These are phyloP conservation scores for Falco berigora DNA, from an alignment of 2,797 vertebrate species.

Conservation along the genomic window DNA sequence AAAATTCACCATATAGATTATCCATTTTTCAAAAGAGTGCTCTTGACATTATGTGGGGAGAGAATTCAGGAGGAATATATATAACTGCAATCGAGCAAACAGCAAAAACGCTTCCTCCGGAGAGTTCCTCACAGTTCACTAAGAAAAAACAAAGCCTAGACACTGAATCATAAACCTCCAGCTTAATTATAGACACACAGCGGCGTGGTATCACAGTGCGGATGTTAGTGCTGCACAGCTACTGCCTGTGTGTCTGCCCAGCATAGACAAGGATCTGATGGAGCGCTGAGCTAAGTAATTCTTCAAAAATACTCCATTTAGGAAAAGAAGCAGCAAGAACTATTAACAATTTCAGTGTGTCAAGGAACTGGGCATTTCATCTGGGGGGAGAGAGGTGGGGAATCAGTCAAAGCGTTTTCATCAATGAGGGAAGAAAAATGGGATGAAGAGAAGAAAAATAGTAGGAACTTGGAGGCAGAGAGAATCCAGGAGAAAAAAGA, in stretches of 20 bases:
- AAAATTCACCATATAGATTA: conserved; percentile 45
- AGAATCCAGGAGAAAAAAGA: background rate
- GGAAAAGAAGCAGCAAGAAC: background rate
- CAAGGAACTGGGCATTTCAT: background rate
- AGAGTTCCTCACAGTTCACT: conserved; percentile 20
- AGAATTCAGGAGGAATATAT: conserved; percentile 21
- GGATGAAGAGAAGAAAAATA: background rate
- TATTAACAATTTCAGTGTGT: conserved; percentile 13
- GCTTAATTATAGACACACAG: conserved; percentile 9
- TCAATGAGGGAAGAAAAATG: conserved; percentile 2
- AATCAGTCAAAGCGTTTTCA: background rate
- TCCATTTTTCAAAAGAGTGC: conserved; percentile 52
- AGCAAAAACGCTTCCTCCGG: conserved; percentile 16
- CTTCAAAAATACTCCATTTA: conserved; percentile 12
- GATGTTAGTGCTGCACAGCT: background rate
- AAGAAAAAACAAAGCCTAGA: conserved; percentile 38
- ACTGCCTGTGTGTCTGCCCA: background rate
- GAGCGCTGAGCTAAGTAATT: conserved; percentile 28
- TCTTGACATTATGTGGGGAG: background rate
- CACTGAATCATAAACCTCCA: conserved; percentile 35
- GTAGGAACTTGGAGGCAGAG: background rate
- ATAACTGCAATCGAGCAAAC: conserved; percentile 17
- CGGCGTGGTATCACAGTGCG: background rate
- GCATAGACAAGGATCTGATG: background rate
- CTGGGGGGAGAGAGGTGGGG: background rate